These are phyloP conservation scores for Emys orbicularis DNA, from an alignment of 2,797 vertebrate species.

Conservation along the genomic window DNA sequence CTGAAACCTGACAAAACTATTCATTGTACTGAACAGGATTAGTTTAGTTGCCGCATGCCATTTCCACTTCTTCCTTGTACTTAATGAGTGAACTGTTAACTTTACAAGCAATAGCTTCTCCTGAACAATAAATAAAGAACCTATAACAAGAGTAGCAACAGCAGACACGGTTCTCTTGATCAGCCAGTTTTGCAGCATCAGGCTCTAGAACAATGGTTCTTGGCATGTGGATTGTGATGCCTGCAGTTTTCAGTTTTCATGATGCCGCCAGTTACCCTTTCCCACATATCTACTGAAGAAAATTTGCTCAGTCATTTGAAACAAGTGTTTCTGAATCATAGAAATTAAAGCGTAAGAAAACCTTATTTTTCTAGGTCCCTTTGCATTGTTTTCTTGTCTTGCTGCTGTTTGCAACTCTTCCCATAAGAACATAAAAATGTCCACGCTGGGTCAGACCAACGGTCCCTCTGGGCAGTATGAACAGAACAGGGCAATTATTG, in stretches of 20 bases:
- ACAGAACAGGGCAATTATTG: no score
- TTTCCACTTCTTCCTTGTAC: conserved; percentile 36
- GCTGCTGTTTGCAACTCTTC: not conserved
- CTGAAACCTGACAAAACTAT: not conserved
- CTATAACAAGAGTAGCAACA: not conserved
- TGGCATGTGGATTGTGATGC: no score
- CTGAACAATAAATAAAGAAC: not conserved
- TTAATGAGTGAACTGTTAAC: conserved; percentile 12
- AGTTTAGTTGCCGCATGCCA: conserved; percentile 2
- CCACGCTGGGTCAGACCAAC: no score
- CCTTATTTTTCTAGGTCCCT: not conserved
- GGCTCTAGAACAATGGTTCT: not conserved
- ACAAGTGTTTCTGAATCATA: not conserved
- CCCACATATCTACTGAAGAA: not conserved
- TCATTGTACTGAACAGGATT: not conserved
- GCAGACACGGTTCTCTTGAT: not conserved
- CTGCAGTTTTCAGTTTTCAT: not conserved
- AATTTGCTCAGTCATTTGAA: not conserved
- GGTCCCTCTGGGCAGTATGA: no score
- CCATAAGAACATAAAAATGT: not conserved
- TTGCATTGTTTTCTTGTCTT: not conserved
- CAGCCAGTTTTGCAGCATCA: accelerated
- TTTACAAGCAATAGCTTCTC: conserved; percentile 13
- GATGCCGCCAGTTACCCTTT: not conserved
- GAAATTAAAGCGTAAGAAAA: not conserved